Evolutionary conservation across 2,113 vertebrate species (phyloP).

Genomic region (Acanthisitta chloris): DNA sequence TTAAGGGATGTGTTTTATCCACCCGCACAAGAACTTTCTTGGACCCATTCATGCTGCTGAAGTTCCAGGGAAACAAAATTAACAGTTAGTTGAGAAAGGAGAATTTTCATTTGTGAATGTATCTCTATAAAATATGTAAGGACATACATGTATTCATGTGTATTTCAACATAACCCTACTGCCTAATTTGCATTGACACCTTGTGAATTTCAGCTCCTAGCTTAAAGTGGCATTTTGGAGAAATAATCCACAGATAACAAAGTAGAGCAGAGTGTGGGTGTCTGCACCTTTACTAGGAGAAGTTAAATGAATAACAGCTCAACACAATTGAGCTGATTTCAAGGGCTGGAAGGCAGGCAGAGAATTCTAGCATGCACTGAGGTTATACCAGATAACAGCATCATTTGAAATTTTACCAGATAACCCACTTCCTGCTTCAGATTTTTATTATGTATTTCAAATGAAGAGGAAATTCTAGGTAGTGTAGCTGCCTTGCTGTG

Average conservation of each 20-base stretch:
- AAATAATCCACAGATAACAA: not conserved
- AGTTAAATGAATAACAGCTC: not conserved
- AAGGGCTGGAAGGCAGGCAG: not conserved
- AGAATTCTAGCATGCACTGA: not conserved
- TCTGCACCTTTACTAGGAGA: not conserved
- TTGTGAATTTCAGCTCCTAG: not conserved
- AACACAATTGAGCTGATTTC: not conserved
- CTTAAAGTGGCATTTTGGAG: not conserved
- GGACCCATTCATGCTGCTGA: not conserved
- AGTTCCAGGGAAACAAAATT: not conserved
- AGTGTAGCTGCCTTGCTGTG: not conserved
- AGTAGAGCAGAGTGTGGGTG: not conserved
- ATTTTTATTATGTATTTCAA: slow-evolving; percentile 15
- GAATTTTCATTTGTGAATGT: not conserved
- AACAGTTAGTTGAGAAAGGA: not conserved
- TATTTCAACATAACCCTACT: not conserved
- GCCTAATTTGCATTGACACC: not conserved
- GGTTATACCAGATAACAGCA: slow-evolving; percentile 12
- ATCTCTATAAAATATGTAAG: not conserved
- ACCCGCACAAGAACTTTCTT: not conserved
- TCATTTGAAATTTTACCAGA: slow-evolving; percentile 35
- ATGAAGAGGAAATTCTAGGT: slow-evolving; percentile 42
- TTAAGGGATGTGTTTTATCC: not conserved
- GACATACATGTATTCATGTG: not conserved
- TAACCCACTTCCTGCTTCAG: slow-evolving; percentile 34